Conservation (phyloP, 2,113 vertebrate genomes). For the Sisor rabdophorus region DNA sequence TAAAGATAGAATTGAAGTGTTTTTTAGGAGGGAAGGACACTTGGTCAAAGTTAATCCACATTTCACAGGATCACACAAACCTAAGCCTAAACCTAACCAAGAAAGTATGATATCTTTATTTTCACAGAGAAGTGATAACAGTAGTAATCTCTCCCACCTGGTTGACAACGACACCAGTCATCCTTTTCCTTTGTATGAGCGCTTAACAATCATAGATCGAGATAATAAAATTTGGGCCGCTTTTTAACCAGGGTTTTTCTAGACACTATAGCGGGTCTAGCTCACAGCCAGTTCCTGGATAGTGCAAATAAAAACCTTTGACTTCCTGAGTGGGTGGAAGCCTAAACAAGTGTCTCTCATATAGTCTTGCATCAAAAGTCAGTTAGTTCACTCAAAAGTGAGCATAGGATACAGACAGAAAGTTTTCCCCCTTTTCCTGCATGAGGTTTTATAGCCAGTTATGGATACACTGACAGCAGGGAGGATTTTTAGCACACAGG, state of each 20-base stretch:
- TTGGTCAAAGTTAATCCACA: constrained; percentile 62
- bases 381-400: constrained; percentile 50
- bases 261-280: constrained; percentile 1
- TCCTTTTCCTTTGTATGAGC: background rate
- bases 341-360: constrained; percentile 57
- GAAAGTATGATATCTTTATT: constrained; percentile 28
- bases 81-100: constrained; percentile 14
- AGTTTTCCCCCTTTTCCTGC: constrained; percentile 40
- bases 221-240: constrained; percentile 37
- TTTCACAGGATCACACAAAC: constrained; percentile 53
- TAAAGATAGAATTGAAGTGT: too few species aligned
- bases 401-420: constrained; percentile 46
- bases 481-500: constrained; percentile 11
- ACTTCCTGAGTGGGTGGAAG: constrained; percentile 48
- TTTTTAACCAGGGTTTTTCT: constrained; percentile 44
- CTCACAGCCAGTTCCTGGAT: constrained; percentile 41
- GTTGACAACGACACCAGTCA: constrained; percentile 32
- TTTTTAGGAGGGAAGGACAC: constrained; percentile 56
- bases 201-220: constrained; percentile 36
- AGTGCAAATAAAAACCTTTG: constrained; percentile 61
- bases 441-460: constrained; percentile 21
- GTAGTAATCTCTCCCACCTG: constrained; percentile 42
- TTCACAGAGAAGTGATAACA: constrained; percentile 45
- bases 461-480: constrained; percentile 31
- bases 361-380: constrained; percentile 58